Evolutionary conservation across 1,140 invertebrate species (phyloP).

Genomic region (Aphis craccivora): DNA sequence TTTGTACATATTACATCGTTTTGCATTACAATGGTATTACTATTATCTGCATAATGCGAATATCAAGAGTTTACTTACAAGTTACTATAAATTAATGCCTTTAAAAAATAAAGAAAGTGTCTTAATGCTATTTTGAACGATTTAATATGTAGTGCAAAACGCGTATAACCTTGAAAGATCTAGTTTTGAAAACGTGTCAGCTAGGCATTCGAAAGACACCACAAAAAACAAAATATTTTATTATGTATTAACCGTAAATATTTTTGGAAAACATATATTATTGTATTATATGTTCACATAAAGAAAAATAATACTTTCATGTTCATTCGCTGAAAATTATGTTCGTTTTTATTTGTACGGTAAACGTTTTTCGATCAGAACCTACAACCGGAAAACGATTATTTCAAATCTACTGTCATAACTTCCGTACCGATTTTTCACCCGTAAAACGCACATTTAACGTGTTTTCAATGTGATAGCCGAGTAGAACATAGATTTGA

Average conservation of each 20-base stretch:
- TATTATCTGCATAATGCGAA: background rate
- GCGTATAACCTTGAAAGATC: background rate
- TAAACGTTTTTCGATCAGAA: conserved; percentile 24
- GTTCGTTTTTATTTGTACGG: background rate
- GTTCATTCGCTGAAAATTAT: background rate
- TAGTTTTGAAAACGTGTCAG: background rate
- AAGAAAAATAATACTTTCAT: background rate
- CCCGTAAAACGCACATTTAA: background rate
- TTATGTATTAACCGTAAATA: background rate
- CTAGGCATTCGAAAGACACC: background rate
- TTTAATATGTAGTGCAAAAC: background rate
- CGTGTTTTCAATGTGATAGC: background rate
- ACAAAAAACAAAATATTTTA: background rate
- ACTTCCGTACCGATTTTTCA: background rate
- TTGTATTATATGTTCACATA: background rate
- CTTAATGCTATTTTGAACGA: background rate
- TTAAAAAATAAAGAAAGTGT: background rate
- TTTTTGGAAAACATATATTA: background rate
- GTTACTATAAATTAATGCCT: background rate
- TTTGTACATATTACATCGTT: background rate
- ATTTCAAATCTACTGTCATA: conserved; percentile 19
- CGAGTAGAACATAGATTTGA: background rate
- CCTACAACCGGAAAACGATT: background rate
- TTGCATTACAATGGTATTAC: background rate
- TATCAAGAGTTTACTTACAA: background rate